These are phyloP conservation scores for Achatina immaculata DNA, from an alignment of 1,140 invertebrate genomes.

Conservation along the genomic window DNA sequence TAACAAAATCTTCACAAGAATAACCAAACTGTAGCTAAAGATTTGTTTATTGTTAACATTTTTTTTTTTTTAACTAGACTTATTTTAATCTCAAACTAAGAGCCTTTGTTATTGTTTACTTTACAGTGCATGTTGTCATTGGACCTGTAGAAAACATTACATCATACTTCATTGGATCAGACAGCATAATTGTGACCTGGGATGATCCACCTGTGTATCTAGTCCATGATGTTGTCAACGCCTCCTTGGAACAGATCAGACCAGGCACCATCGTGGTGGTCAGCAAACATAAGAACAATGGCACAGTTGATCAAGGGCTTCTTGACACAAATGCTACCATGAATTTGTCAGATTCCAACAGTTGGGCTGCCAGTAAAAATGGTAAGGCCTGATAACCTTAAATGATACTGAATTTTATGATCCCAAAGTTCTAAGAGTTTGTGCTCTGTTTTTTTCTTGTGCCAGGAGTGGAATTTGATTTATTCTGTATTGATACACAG, in stretches of 20 bases:
- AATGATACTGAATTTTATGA: too few species aligned
- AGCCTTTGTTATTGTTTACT: too few species aligned
- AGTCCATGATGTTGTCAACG: conserved; percentile 22
- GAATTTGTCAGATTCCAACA: neutral
- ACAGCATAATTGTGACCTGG: conserved; percentile 22
- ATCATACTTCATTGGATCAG: conserved; percentile 9
- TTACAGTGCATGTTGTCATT: conserved; percentile 10
- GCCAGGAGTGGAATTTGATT: too few species aligned
- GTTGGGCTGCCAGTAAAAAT: neutral
- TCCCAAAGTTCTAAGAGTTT: too few species aligned
- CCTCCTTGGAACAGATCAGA: neutral
- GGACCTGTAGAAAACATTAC: conserved; percentile 32
- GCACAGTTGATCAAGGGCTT: neutral
- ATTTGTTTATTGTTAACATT: too few species aligned
- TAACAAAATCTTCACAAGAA: too few species aligned
- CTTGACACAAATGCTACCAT: neutral
- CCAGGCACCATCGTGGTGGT: neutral
- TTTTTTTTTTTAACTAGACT: too few species aligned
- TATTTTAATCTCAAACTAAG: too few species aligned
- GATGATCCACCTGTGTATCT: conserved; percentile 7
- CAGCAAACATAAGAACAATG: neutral
- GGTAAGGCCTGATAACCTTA: neutral
- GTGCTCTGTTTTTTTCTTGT: too few species aligned
- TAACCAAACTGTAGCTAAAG: too few species aligned
- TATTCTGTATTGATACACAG: too few species aligned